Base-by-base conservation (phyloP, 1,140 invertebrate genomes). In the Oedothorax gibbosus region DNA sequence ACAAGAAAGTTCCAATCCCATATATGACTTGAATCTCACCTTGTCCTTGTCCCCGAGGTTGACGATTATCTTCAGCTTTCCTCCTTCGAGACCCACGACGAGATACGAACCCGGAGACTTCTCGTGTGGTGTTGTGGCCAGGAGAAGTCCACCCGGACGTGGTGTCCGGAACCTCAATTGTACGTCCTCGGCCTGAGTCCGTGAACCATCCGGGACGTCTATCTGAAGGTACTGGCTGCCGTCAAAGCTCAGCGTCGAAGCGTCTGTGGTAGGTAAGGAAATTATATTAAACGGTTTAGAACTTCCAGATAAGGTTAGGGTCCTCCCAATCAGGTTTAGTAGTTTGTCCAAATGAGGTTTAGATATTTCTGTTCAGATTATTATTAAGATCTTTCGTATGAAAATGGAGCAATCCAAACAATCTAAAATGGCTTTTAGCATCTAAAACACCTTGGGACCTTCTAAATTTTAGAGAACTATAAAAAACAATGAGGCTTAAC, bases 161-260 rank as follows among this genome's bases (percentile, higher is more conserved):
- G 92, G 93, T 7, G 97, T 99, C 86, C 94, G 93, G 90, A 99
- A 99, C 54, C 97, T 92, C n/a, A 99, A 90, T 51, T 95, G 92
- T 50, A 99, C 92, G 89, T 98, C 96, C 90, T 99, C 98, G 0
- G 96, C 96, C 90, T 99, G 96, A 0, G 96, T 98, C 80, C 93
- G 92, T 79, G 62, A 75, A 7, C 96, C 95, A 35, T 95, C 93
- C 0, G 94, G 94, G 90, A 97, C 92, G 18, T 93, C 92, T 10
- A 96, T 93, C 35, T 94, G 93, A 89, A 97, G 92, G 88, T 96
- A 95, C 89, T 98, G 96, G n/a, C 94, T 94, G n/a, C 96, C 96
- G 89, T 98, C 97, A 88, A 98, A 94, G 88, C 93, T 95, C 68
- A 98, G 91, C 3, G 95, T 97, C 15, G 95, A 93, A n/a, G 96